Conservation (phyloP, 2,888 invertebrate genomes). For the Orthosia gothica region DNA sequence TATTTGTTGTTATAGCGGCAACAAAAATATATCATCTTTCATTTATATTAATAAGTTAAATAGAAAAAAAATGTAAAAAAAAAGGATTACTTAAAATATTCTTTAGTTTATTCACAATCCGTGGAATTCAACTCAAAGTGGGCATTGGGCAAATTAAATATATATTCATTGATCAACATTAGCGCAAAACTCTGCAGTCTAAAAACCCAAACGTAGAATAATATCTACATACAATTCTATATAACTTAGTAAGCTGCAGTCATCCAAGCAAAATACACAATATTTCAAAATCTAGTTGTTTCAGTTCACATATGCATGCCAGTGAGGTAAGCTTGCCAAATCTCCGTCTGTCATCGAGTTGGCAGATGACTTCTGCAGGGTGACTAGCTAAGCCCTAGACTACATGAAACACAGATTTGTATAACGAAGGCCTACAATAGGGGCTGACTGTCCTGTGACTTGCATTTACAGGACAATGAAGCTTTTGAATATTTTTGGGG, state of each 20-base stretch:
- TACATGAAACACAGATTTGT: neutral
- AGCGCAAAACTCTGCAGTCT: no score
- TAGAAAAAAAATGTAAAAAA: no score
- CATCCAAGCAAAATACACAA: neutral
- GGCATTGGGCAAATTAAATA: no score
- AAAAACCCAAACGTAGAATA: neutral
- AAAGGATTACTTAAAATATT: no score
- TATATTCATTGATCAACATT: neutral
- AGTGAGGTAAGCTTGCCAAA: slow-evolving; percentile 8
- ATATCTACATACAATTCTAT: neutral
- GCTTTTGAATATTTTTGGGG: neutral
- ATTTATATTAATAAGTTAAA: no score
- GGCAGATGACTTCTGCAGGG: slow-evolving; percentile 1
- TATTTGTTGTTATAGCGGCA: no score
- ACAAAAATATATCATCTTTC: no score
- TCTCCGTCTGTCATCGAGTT: neutral
- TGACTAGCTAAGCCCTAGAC: slow-evolving; percentile 5
- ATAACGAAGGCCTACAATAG: neutral
- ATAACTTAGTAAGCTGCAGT: neutral
- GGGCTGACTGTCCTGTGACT: neutral
- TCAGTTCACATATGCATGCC: neutral
- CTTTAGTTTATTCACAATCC: no score
- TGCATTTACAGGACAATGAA: neutral
- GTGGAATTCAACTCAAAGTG: neutral
- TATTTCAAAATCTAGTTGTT: slow-evolving; percentile 14